These are phyloP conservation scores for Ceratoteleas bidentatus DNA, from an alignment of 1,140 invertebrate species.

Conservation along the genomic window DNA sequence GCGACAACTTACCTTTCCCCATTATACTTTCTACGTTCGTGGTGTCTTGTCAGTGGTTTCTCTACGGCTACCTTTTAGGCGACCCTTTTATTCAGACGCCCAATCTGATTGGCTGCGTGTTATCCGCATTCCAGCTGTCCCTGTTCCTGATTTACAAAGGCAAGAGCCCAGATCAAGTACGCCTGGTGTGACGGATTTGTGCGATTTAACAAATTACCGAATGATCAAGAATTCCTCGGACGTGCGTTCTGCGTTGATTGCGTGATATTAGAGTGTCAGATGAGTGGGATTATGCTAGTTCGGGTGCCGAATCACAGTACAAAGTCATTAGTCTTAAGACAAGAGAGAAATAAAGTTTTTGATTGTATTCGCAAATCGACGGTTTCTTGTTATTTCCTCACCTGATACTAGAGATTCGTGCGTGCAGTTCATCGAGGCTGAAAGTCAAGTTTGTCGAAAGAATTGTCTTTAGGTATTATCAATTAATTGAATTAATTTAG, in stretches of 20 bases:
- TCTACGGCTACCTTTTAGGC: slow-evolving; percentile 87
- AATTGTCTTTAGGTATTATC: too few species aligned
- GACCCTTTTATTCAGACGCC: slow-evolving; percentile 88
- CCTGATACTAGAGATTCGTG: too few species aligned
- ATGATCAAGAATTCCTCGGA: neutral
- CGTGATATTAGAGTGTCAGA: too few species aligned
- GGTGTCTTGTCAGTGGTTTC: slow-evolving; percentile 88
- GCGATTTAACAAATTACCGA: neutral
- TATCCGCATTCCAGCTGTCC: slow-evolving; percentile 86
- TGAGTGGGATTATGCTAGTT: too few species aligned
- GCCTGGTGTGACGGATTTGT: slow-evolving; percentile 68
- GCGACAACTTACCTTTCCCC: slow-evolving; percentile 89
- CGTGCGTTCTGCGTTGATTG: neutral
- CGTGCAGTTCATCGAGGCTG: too few species aligned
- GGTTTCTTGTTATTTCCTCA: too few species aligned
- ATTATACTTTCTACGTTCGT: slow-evolving; percentile 89
- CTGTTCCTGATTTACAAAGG: slow-evolving; percentile 87
- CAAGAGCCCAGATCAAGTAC: slow-evolving; percentile 70
- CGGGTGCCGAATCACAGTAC: neutral
- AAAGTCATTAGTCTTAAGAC: slow-evolving; percentile 5
- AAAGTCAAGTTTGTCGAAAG: too few species aligned
- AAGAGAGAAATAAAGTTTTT: neutral
- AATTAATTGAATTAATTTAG: too few species aligned
- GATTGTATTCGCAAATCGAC: too few species aligned
- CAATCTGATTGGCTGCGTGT: slow-evolving; percentile 87